Evolutionary conservation across 2,113 vertebrate species (phyloP).

Genomic region (Atrichornis clamosus): DNA sequence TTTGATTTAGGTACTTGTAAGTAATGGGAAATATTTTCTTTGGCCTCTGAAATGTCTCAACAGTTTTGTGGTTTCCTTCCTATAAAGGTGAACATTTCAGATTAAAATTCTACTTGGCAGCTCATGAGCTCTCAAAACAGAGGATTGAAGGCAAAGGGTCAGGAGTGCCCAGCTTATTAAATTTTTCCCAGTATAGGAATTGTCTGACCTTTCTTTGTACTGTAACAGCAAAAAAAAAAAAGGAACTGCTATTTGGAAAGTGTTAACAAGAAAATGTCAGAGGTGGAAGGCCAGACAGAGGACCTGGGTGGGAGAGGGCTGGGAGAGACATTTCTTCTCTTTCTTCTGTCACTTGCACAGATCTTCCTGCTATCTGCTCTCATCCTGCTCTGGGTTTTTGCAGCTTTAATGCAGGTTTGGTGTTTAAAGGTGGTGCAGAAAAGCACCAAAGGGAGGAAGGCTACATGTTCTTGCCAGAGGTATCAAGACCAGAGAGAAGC

Average conservation of each 20-base stretch:
- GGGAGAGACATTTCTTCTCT: neutral
- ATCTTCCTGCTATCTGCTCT: neutral
- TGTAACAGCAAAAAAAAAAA: neutral
- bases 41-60: constrained; percentile 23
- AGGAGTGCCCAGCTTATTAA: neutral
- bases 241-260: neutral
- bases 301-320: neutral
- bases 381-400: neutral
- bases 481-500: neutral
- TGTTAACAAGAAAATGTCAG: neutral
- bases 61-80: constrained; percentile 40
- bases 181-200: neutral
- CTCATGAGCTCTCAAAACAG: neutral
- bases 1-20: neutral
- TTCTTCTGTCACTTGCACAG: neutral
- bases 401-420: neutral
- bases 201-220: constrained; percentile 2
- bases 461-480: neutral
- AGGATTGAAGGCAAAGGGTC: neutral
- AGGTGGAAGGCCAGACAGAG: neutral
- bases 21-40: constrained; percentile 37
- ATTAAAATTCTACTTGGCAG: constrained; percentile 50
- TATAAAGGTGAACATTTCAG: constrained; percentile 35
- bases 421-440: neutral
- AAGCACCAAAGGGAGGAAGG: neutral